A percentile compares a stretch with the other conserved stretches of the same genome.
Evolutionary conservation across 2,888 invertebrate species (phyloP).

Genomic region (Lathronympha strigana): DNA sequence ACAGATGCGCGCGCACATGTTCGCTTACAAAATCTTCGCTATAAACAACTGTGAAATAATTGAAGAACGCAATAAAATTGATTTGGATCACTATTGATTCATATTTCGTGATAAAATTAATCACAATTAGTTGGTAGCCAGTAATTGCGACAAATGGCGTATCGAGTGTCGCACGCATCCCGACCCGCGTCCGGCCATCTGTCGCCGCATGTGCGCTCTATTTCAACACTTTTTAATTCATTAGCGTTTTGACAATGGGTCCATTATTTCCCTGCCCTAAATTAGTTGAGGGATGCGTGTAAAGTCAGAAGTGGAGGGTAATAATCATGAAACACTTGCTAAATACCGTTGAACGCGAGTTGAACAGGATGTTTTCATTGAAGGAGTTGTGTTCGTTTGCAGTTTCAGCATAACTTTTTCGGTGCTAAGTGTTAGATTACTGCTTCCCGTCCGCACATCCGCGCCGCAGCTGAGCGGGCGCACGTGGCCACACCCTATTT

Average conservation of each 20-base stretch:
- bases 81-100: background rate
- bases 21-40: conserved; percentile 47
- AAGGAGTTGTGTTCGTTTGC: conserved; percentile 48
- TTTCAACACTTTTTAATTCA: conserved; percentile 80
- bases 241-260: conserved; percentile 72
- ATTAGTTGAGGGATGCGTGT: conserved; percentile 46
- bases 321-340: conserved; percentile 6
- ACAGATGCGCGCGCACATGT: conserved; percentile 75
- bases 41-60: background rate
- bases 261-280: conserved; percentile 64
- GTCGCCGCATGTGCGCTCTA: conserved; percentile 77
- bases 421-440: conserved; percentile 80
- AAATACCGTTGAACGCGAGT: conserved; percentile 35
- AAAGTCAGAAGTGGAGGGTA: conserved; percentile 1
- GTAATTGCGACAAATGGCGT: conserved; percentile 73
- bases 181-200: conserved; percentile 79
- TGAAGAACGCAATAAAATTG: background rate
- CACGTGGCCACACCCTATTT: conserved; percentile 84
- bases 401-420: conserved; percentile 62
- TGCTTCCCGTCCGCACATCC: conserved; percentile 82
- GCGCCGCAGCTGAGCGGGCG: conserved; percentile 81
- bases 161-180: conserved; percentile 73
- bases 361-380: conserved; percentile 48
- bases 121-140: conserved; percentile 61
- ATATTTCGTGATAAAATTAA: conserved; percentile 45